These are phyloP conservation scores for Conger conger DNA, from an alignment of 2,113 vertebrate species.

Conservation along the genomic window DNA sequence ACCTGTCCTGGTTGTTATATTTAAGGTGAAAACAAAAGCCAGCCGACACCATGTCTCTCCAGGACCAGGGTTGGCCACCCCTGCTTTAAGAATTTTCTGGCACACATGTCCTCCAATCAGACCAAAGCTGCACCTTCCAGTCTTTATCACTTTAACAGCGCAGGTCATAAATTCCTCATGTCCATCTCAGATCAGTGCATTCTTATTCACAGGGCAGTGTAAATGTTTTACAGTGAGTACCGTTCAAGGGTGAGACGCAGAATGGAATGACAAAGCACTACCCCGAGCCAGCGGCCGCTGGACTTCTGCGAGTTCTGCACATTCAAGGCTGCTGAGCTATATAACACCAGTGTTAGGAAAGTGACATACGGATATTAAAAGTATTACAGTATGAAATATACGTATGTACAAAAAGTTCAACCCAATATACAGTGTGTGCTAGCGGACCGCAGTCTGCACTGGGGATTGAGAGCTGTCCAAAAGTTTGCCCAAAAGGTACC, in stretches of 20 bases:
- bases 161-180: conserved; percentile 4
- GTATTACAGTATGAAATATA: too few relatives aligned
- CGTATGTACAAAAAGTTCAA: too few relatives aligned
- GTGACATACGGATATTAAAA: too few relatives aligned
- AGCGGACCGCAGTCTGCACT: too few relatives aligned
- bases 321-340: neutral
- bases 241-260: neutral
- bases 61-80: too few relatives aligned
- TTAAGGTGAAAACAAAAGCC: too few relatives aligned
- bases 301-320: neutral
- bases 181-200: neutral
- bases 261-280: neutral
- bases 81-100: neutral
- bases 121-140: neutral
- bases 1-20: too few relatives aligned
- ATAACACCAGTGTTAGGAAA: neutral
- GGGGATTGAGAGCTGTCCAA: too few relatives aligned
- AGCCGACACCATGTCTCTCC: too few relatives aligned
- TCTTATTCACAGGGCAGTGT: neutral
- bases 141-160: neutral
- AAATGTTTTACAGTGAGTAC: conserved; percentile 4
- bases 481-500: too few relatives aligned
- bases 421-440: too few relatives aligned
- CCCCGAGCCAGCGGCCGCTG: neutral
- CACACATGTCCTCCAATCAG: neutral